Percentiles rank a stretch among this genome's conserved stretches.
Conservation (phyloP, 2,888 invertebrate species). For the Melipona bicolor region DNA sequence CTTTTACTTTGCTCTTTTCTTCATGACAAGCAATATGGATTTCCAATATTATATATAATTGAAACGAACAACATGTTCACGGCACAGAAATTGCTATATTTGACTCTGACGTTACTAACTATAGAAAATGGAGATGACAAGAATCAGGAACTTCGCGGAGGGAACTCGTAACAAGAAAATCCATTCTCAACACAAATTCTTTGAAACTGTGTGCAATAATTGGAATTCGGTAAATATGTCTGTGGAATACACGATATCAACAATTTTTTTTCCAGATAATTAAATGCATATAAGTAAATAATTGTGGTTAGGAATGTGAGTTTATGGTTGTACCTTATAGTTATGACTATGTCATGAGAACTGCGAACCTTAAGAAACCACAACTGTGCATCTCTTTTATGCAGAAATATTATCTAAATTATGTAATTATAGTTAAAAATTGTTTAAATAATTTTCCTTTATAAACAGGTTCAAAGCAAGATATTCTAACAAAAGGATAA, state of each 20-base stretch:
- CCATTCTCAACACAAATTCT: background rate
- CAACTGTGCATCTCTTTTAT: slow-evolving; percentile 34
- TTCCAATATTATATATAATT: too few relatives aligned
- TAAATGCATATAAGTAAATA: slow-evolving; percentile 60
- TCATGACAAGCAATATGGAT: too few relatives aligned
- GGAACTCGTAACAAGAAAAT: background rate
- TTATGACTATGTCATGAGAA: slow-evolving; percentile 10
- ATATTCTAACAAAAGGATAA: background rate
- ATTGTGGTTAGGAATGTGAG: slow-evolving; percentile 65
- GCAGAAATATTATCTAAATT: slow-evolving; percentile 1
- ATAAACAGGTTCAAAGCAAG: background rate
- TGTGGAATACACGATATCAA: slow-evolving; percentile 55
- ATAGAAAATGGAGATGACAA: slow-evolving; percentile 20
- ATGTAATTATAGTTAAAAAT: background rate
- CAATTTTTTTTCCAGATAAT: slow-evolving; percentile 47
- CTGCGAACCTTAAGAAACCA: slow-evolving; percentile 41
- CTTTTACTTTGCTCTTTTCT: too few relatives aligned
- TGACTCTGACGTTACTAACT: background rate
- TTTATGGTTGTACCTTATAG: background rate
- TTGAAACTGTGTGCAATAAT: slow-evolving; percentile 42
- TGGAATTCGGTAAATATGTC: slow-evolving; percentile 54
- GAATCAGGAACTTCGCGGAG: slow-evolving; percentile 24
- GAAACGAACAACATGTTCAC: too few relatives aligned
- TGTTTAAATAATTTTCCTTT: too few relatives aligned
- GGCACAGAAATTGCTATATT: too few relatives aligned